These are phyloP conservation scores for Megaceryle alcyon DNA, from an alignment of 2,797 vertebrate genomes.

Conservation along the genomic window DNA sequence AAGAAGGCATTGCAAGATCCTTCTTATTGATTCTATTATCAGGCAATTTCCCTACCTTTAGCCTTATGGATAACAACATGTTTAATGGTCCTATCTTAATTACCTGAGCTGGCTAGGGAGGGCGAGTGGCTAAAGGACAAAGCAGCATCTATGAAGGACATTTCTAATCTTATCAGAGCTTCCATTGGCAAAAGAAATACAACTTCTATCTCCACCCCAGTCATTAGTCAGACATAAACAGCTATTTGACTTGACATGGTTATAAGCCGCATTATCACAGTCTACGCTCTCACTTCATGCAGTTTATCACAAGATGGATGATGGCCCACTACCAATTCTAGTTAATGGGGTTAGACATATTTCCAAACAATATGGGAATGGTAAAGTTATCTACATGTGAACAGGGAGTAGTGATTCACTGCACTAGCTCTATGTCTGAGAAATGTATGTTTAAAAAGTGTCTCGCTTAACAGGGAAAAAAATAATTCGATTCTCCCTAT, in stretches of 20 bases:
- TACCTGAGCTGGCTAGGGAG: background rate
- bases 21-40: background rate
- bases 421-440: background rate
- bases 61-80: background rate
- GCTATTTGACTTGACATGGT: background rate
- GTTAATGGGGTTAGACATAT: background rate
- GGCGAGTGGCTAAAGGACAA: background rate
- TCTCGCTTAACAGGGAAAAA: background rate
- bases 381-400: background rate
- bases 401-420: background rate
- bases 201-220: background rate
- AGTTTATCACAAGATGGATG: constrained; percentile 22
- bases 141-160: background rate
- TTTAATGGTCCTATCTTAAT: constrained; percentile 18
- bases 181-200: background rate
- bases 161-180: constrained; percentile 10
- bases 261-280: background rate
- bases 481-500: background rate
- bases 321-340: background rate
- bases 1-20: background rate
- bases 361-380: background rate
- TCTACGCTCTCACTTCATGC: background rate
- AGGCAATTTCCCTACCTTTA: background rate
- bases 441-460: background rate
- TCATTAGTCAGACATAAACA: constrained; percentile 38